Evolutionary conservation across 35 echinoderm and acorn worm species (phyloP).

Genomic region (Ophiothrix spiculata): DNA sequence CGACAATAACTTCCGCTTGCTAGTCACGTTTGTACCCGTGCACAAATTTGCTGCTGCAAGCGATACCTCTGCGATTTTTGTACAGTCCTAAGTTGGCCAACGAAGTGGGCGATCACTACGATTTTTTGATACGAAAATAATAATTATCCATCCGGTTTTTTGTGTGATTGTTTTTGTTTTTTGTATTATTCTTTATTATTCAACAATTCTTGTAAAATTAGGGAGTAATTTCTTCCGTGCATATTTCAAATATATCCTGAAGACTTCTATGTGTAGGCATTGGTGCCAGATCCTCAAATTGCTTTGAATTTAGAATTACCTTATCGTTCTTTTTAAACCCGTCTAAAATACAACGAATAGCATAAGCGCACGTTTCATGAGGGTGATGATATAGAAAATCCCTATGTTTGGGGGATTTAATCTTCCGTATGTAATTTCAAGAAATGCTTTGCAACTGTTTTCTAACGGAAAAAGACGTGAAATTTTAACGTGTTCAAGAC

Average conservation of each 20-base stretch:
- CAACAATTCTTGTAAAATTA: too few relatives aligned
- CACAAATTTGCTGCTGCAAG: too few relatives aligned
- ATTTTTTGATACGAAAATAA: too few relatives aligned
- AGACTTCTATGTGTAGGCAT: not conserved
- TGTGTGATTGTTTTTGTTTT: too few relatives aligned
- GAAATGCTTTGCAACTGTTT: not conserved
- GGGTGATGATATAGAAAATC: not conserved
- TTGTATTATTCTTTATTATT: too few relatives aligned
- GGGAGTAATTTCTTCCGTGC: too few relatives aligned
- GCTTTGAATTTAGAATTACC: not conserved
- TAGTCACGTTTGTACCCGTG: too few relatives aligned
- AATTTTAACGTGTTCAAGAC: not conserved
- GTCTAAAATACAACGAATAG: not conserved
- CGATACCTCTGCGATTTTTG: too few relatives aligned
- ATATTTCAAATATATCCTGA: not conserved
- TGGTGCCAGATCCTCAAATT: not conserved
- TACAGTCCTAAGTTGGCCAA: too few relatives aligned
- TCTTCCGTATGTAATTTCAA: not conserved
- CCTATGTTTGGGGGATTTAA: not conserved
- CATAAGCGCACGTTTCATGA: not conserved
- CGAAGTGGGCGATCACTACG: too few relatives aligned
- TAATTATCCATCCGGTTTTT: too few relatives aligned
- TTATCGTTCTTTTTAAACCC: not conserved
- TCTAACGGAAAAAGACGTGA: not conserved
- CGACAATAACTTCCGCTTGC: too few relatives aligned